Evolutionary conservation across 2,797 vertebrate genomes (phyloP).

Genomic region (Coendou prehensilis): DNA sequence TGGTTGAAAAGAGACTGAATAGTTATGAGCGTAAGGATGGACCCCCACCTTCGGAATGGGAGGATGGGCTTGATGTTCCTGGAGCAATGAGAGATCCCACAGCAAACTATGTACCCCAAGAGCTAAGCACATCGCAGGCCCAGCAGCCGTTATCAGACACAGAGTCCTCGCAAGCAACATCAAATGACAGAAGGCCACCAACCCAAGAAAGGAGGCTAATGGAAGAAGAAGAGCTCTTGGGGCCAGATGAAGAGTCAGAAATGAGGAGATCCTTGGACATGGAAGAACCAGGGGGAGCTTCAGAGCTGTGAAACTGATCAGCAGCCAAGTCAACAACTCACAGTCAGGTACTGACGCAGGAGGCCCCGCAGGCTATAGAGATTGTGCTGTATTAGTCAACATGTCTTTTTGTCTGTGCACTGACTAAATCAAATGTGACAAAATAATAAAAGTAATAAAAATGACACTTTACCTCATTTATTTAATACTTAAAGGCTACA

Average conservation of each 20-base stretch:
- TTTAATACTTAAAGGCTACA: conserved; percentile 49
- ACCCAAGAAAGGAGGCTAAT: neutral
- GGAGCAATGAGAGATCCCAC: fast-evolving
- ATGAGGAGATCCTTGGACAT: fast-evolving
- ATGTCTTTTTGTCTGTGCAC: neutral
- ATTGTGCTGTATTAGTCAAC: neutral
- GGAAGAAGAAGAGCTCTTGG: neutral
- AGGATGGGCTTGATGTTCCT: fast-evolving
- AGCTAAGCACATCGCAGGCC: fast-evolving
- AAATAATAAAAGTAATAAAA: conserved; percentile 74
- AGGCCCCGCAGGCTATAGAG: conserved; percentile 16
- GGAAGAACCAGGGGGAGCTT: neutral
- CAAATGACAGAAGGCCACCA: fast-evolving
- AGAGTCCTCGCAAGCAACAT: neutral
- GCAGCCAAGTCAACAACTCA: conserved; percentile 24
- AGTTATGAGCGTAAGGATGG: conserved; percentile 62
- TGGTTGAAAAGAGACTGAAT: conserved; percentile 87
- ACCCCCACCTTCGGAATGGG: fast-evolving
- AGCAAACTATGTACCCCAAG: fast-evolving
- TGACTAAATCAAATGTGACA: conserved; percentile 16
- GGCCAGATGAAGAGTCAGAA: neutral
- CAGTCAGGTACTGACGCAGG: conserved; percentile 30
- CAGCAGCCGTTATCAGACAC: neutral
- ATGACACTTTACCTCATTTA: conserved; percentile 53
- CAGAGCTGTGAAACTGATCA: neutral